Evolutionary conservation across 53 echinoderm and acorn worm genomes (phyloP), one percentile per base, ranked within the genome.

Genomic region (Hippasteria phrygiana): DNA sequence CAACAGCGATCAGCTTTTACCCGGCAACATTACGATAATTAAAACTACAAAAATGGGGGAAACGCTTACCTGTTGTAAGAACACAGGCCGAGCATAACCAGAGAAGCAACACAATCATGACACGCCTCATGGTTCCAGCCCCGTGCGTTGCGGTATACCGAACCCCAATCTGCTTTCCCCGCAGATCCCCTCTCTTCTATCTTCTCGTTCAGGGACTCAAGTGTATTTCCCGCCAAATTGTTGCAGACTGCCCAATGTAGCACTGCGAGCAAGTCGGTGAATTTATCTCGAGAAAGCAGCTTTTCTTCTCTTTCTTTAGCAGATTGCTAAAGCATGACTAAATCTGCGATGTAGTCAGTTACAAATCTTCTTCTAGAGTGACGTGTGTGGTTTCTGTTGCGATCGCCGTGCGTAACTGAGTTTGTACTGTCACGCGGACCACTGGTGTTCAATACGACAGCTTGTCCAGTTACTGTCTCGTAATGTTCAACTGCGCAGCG

Each of bases 61-160:
- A n/a, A n/a, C n/a, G 41, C 81, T 45, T 81, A 81, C 81, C 81
- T 81, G 81, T 81, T 10, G 81, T 56, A 13, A 81, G 45, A 5
- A 81, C 66, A 20, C 81, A 81, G 8, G 81, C 56, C 1, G 81
- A 64, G 31, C 81, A 81, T 43, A 81, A 5, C 81, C 81, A 81
- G 38, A 81, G 31, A 41, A 81, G 81, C 45, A 81, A 42, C 12
- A 65, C 81, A 3, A 81, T 31, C 64, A 65, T 29, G 29, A 56
- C 28, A 14, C 64, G 43, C 43, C 81, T 64, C 81, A 81, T 81
- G 38, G 22, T 79, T 29, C 38, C 36, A 35, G 20, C 66, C 42
- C 65, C 81, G 29, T 43, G 17, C 26, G 16, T 11, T 17, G 7
- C 28, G 81, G 65, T 3, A 64, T 29, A 16, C 28, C 13, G 13